These are phyloP conservation scores for Eretmocerus hayati DNA, from an alignment of 2,888 invertebrate genomes.

Conservation along the genomic window DNA sequence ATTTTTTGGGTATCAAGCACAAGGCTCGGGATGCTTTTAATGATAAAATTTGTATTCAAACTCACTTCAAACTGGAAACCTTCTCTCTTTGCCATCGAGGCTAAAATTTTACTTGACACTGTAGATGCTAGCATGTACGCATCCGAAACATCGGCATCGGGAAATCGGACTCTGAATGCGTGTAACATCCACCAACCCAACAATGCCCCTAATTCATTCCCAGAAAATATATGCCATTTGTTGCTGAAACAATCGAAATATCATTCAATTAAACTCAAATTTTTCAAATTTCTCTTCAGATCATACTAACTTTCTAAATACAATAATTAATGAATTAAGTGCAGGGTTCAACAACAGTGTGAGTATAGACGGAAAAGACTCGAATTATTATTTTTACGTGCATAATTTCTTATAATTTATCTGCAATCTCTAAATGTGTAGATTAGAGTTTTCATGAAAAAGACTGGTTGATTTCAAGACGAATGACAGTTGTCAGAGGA, in stretches of 20 bases:
- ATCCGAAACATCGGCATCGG: conserved; percentile 51
- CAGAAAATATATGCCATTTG: conserved; percentile 84
- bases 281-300: conserved; percentile 1
- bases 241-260: conserved; percentile 46
- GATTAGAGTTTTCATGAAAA: too few relatives aligned
- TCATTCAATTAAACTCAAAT: not conserved
- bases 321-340: too few relatives aligned
- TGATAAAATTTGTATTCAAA: too few relatives aligned
- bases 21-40: too few relatives aligned
- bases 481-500: too few relatives aligned
- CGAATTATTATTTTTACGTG: too few relatives aligned
- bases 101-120: conserved; percentile 91
- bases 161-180: conserved; percentile 51
- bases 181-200: conserved; percentile 89
- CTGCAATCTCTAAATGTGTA: too few relatives aligned
- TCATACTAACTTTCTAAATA: not conserved
- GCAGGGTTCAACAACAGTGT: too few relatives aligned
- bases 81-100: conserved; percentile 70
- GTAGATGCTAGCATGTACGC: conserved; percentile 86
- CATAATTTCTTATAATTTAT: too few relatives aligned
- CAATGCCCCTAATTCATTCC: conserved; percentile 91
- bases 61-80: conserved; percentile 63
- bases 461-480: too few relatives aligned
- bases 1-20: too few relatives aligned
- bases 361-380: too few relatives aligned